Base-by-base conservation (phyloP, 2,888 invertebrate species). In the Parasteatoda lunata region DNA sequence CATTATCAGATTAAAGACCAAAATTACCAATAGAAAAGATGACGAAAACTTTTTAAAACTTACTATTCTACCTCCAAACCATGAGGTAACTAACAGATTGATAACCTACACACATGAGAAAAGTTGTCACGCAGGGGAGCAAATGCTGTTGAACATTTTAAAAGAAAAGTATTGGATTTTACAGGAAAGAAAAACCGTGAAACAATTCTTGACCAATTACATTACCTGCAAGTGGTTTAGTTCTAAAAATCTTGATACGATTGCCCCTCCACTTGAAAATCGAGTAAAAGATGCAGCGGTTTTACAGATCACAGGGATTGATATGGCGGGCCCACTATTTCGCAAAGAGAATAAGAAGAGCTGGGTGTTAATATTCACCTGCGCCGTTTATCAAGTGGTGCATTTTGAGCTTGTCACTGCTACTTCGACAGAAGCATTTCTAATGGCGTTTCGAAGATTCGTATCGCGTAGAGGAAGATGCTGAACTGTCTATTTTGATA, bases 281-380 rank as follows among this genome's bases (percentile, higher is more conserved):
- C 4, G 77, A 66, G 30, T 77, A 30, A 48, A 49, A 51, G 15
- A 66, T 49, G 51, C 77, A 66, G 66, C 77, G 6, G 77, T 66
- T 11, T 77, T 77, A 6, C 65, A 77, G 11, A 52, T 77, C n/a
- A 76, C 76, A 48, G 65, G 65, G 11, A 13, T 75, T 45, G 75
- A 59, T 59, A 45, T 45, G 59, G 47, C 59, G 9, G 59, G 75
- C 11, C 15, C 76, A 8, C 15, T 65, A 8, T 76, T 48, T 66
- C 65, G 48, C 4, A 66, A 48, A 77, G 66, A 77, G 15, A 13
- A 54, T 45, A 47, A 47, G n/a, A 65, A 65, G 11, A 48, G 0
- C 6, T 49, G 51, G 65, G 47, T 65, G 5, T 9, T 65, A 6
- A 11, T 65, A 8, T 76, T 64, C 48, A 65, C 49, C n/a, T 76